phyloP scores from a whole-genome alignment of 2,888 invertebrate species.

The Furcula furcula region DNA sequence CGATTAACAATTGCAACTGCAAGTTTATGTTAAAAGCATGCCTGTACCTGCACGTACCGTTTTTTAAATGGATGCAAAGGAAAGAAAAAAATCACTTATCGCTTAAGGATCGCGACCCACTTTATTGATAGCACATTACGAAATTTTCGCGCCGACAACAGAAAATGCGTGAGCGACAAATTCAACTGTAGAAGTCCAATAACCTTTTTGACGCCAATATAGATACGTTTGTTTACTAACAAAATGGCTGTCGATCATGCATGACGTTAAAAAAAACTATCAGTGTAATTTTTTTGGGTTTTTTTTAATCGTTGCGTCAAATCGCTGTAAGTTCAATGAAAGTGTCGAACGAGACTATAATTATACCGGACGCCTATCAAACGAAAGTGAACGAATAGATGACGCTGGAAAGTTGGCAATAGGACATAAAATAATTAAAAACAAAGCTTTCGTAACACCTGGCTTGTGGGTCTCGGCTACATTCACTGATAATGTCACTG shows the following conservation, averaged over 20 bases:
- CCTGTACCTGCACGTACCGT: conserved; percentile 13
- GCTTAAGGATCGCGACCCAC: conserved; percentile 25
- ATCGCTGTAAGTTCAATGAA: conserved; percentile 4
- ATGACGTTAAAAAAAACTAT: neutral
- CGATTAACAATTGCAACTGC: conserved; percentile 33
- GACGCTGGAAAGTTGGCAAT: conserved; percentile 2
- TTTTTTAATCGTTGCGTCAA: conserved; percentile 10
- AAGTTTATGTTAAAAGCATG: conserved; percentile 18
- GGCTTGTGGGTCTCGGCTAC: conserved; percentile 1
- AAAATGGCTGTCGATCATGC: conserved; percentile 12
- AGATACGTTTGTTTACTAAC: conserved; percentile 33
- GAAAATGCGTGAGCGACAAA: neutral
- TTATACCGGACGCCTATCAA: neutral
- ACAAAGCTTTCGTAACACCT: conserved; percentile 1
- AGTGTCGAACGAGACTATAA: neutral
- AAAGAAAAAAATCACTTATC: conserved; percentile 11
- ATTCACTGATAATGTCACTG: conserved; percentile 11
- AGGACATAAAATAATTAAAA: neutral
- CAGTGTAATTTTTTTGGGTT: neutral
- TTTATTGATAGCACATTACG: conserved; percentile 14
- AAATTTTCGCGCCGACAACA: conserved; percentile 5
- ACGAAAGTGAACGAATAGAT: neutral
- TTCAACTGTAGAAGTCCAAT: conserved; percentile 2
- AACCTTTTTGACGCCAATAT: conserved; percentile 15
- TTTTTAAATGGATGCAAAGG: conserved; percentile 4